Base-by-base conservation (phyloP, 2,797 vertebrate genomes). In the Diplodus sargus region DNA sequence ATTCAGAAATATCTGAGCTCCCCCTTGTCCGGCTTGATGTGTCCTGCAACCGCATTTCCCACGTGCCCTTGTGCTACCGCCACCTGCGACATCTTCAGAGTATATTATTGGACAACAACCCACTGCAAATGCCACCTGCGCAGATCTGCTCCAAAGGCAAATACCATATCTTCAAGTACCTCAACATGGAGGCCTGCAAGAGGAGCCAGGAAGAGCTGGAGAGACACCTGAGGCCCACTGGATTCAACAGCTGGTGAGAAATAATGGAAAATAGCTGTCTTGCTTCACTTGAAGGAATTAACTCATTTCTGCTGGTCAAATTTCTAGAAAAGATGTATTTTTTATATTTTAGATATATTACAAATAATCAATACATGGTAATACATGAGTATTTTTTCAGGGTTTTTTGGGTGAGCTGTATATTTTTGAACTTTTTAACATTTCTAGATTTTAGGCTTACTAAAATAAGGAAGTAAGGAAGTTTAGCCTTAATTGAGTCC, bases 91-190 rank as follows among this genome's bases (percentile, higher is more conserved):
- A 97, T 74, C 96, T 99, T 12, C 97, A 99, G 83, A 93, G 90
- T 88, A 94, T 99, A 85, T 67, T 91, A 1, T 91, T 97, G 45
- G 97, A 98, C 90, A 97, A 96, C 94, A 99, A 99, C 83, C 97
- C 97, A 0, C 91, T 98, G 56, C 97, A 96, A 70, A 96, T 95
- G 84, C 97, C 97, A 0, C 97, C 97, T 0, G 97, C 97, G 0
- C 97, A 97, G 93, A 93, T 97, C 84, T 98, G 97, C 90, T 94
- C 96, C 84, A 97, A 97, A 86, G 97, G 97, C 74, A 97, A 97
- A 82, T 94, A 97, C 73, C 97, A 97, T 89, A 96, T 98, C 89
- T 97, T 97, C 82, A 97, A 98, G 90, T 97, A 96, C 87, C 95
- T 98, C 78, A 96, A 96, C 79, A 94, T 96, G 78, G 97, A 97